Conservation (phyloP, 2,888 invertebrate species). For the Ceriagrion tenellum region DNA sequence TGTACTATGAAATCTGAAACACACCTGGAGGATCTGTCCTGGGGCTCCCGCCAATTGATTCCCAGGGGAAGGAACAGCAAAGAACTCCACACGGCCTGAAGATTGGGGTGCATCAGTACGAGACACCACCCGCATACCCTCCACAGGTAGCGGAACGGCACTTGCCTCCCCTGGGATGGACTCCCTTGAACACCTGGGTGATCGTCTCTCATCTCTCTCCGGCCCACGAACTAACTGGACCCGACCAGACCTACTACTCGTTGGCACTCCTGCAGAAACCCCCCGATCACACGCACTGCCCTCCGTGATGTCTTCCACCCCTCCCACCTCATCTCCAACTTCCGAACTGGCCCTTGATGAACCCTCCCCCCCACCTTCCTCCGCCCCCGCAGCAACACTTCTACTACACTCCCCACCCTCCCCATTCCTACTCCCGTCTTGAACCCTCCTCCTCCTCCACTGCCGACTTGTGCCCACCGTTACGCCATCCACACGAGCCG, state of each 20-base stretch:
- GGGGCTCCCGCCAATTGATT: constrained; percentile 72
- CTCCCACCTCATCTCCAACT: constrained; percentile 25
- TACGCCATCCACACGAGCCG: constrained; percentile 15
- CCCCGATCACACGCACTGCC: constrained; percentile 46
- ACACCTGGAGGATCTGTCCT: constrained; percentile 71
- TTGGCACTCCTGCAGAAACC: neutral
- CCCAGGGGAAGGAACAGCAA: constrained; percentile 77
- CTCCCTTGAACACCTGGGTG: constrained; percentile 41
- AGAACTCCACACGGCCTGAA: constrained; percentile 77
- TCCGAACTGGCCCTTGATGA: constrained; percentile 58
- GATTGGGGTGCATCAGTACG: constrained; percentile 39
- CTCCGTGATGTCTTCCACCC: neutral
- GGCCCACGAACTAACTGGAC: constrained; percentile 32
- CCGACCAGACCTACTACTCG: constrained; percentile 37
- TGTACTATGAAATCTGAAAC: neutral
- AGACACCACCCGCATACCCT: constrained; percentile 41
- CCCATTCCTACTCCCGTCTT: constrained; percentile 1
- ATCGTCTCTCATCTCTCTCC: constrained; percentile 33
- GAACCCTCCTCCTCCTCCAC: constrained; percentile 50
- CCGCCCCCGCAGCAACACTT: neutral
- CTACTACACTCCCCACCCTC: constrained; percentile 50
- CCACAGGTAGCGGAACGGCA: neutral
- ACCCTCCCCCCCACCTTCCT: constrained; percentile 50
- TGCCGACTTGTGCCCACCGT: constrained; percentile 5
- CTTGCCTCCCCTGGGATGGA: constrained; percentile 58